These are phyloP conservation scores for Acanthaster planci DNA, from an alignment of 35 echinoderm and acorn worm genomes.

Conservation along the genomic window DNA sequence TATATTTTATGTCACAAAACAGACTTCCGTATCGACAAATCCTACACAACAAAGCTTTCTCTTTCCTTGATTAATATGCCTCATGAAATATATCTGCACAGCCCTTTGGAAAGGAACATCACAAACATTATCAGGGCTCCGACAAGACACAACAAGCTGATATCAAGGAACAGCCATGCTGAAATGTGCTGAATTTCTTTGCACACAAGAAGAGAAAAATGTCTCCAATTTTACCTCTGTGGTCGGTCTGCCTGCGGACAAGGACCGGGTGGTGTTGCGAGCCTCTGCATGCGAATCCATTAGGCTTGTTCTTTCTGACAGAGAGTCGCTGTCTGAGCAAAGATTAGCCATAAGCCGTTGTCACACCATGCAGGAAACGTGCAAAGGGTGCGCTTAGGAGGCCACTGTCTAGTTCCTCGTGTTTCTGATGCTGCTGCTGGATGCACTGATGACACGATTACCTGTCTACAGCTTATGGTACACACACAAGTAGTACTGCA, in stretches of 20 bases:
- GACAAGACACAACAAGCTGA: not conserved
- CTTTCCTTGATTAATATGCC: too few species aligned
- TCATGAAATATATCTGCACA: too few species aligned
- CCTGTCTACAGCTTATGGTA: too few species aligned
- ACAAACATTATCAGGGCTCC: not conserved
- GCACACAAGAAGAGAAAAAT: not conserved
- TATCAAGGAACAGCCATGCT: not conserved
- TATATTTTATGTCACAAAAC: too few species aligned
- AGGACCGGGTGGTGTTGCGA: not conserved
- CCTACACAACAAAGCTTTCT: too few species aligned
- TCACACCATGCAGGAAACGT: not conserved
- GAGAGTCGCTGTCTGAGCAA: not conserved
- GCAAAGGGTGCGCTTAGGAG: not conserved
- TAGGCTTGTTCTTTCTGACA: not conserved
- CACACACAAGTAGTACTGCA: too few species aligned
- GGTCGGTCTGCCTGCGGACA: not conserved
- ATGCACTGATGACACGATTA: too few species aligned
- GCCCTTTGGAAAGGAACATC: not conserved
- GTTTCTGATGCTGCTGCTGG: not conserved
- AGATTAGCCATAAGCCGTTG: conserved; percentile 14
- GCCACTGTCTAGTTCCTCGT: not conserved
- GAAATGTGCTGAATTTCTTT: not conserved
- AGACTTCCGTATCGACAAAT: too few species aligned
- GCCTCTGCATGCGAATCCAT: not conserved
- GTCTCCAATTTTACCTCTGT: not conserved